These are phyloP conservation scores for Phasianus colchicus DNA, from an alignment of 2,113 vertebrate species.

Conservation along the genomic window DNA sequence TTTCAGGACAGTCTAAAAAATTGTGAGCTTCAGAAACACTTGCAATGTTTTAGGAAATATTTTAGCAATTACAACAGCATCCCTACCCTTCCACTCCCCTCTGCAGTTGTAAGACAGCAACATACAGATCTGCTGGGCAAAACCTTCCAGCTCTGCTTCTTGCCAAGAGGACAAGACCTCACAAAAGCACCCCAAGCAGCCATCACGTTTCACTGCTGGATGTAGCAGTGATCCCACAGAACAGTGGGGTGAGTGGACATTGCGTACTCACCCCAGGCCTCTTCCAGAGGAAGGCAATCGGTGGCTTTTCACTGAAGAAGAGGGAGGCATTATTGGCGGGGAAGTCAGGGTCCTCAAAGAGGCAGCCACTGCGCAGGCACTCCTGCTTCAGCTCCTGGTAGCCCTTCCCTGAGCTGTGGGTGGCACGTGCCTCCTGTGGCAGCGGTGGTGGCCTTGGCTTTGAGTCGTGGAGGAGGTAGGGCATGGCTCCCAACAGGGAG, in stretches of 20 bases:
- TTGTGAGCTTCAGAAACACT: not conserved
- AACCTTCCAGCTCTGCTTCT: not conserved
- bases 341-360: slow-evolving; percentile 92
- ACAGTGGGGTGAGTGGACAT: not conserved
- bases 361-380: slow-evolving; percentile 76
- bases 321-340: slow-evolving; percentile 83
- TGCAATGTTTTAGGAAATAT: not conserved
- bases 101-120: not conserved
- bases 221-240: not conserved
- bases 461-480: slow-evolving; percentile 63
- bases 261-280: slow-evolving; percentile 84
- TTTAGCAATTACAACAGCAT: not conserved
- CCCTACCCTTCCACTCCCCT: not conserved
- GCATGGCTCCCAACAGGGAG: slow-evolving; percentile 75
- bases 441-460: not conserved
- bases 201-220: not conserved
- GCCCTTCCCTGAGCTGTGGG: slow-evolving; percentile 80
- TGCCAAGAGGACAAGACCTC: not conserved
- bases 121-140: not conserved
- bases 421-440: slow-evolving; percentile 32
- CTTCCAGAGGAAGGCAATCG: slow-evolving; percentile 89
- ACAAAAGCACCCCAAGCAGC: not conserved
- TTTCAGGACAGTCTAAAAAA: not conserved
- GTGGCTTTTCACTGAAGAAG: slow-evolving; percentile 88
- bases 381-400: slow-evolving; percentile 85